Evolutionary conservation across 2,797 vertebrate genomes (phyloP).

Genomic region (Argentina silus): DNA sequence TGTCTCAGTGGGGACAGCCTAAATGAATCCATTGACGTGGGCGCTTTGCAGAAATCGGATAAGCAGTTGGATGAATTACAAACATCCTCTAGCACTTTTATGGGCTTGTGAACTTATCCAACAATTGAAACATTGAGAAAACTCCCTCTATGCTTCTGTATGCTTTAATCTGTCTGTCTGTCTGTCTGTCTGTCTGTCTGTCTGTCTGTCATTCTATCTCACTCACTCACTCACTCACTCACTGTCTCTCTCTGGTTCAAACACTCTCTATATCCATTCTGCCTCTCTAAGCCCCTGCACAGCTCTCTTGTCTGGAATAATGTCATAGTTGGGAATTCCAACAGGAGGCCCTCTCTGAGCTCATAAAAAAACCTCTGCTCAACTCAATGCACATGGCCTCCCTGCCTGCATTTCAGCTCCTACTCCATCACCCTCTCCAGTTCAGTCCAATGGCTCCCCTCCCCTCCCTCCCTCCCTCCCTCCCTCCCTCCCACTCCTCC

Average conservation of each 20-base stretch:
- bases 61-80: conserved; percentile 29
- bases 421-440: conserved; percentile 37
- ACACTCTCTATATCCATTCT: conserved; percentile 45
- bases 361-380: conserved; percentile 65
- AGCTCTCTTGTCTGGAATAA: conserved; percentile 61
- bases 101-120: too few relatives aligned
- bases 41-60: conserved; percentile 23
- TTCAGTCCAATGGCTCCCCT: conserved; percentile 18
- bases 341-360: conserved; percentile 68
- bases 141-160: too few relatives aligned
- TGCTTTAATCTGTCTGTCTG: not conserved
- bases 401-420: conserved; percentile 47
- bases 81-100: too few relatives aligned
- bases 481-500: conserved; percentile 15
- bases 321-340: conserved; percentile 77
- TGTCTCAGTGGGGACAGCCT: conserved; percentile 39
- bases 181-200: not conserved
- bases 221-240: conserved; percentile 24
- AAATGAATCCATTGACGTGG: conserved; percentile 24
- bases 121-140: not conserved
- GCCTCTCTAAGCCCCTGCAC: conserved; percentile 30
- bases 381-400: conserved; percentile 72
- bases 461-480: not conserved
- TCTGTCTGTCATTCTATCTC: not conserved
- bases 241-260: conserved; percentile 45